Evolutionary conservation across 2,113 vertebrate genomes (phyloP).

Genomic region (Chaetorhynchus papuensis): DNA sequence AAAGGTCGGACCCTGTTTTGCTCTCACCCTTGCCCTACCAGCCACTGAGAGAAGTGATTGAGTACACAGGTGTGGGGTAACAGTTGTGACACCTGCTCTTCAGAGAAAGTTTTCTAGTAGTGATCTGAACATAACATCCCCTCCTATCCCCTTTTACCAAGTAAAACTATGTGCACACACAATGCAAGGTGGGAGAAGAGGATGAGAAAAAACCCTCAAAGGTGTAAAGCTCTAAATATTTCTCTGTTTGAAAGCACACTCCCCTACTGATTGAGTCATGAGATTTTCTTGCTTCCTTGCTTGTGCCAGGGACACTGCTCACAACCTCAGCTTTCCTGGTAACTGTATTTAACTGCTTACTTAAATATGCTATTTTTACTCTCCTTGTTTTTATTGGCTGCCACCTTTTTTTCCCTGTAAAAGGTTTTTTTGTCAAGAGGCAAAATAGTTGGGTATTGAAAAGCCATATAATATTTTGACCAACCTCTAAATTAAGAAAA

Average conservation of each 20-base stretch:
- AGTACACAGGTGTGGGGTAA: not conserved
- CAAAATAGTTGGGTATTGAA: slow-evolving; percentile 14
- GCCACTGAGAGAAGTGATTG: not conserved
- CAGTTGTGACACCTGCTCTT: not conserved
- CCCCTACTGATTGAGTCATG: not conserved
- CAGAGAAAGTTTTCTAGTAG: not conserved
- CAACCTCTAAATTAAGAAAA: not conserved
- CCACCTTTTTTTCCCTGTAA: not conserved
- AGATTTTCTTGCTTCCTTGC: not conserved
- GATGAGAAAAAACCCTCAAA: not conserved
- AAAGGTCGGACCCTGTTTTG: not conserved
- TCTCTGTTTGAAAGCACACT: not conserved
- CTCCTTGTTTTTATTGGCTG: slow-evolving; percentile 44
- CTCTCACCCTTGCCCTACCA: not conserved
- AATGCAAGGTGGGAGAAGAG: not conserved
- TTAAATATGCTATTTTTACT: slow-evolving; percentile 16
- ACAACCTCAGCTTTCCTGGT: not conserved
- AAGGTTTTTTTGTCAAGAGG: slow-evolving; percentile 19
- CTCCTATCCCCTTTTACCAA: not conserved
- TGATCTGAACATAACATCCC: not conserved
- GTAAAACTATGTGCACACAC: not conserved
- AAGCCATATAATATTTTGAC: not conserved
- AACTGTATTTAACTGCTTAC: not conserved
- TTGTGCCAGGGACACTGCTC: not conserved
- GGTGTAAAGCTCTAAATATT: not conserved